Percentiles rank a stretch among this genome's conserved stretches.
Conservation (phyloP, 1,140 invertebrate genomes). For the Zaprionus tsacasi region DNA sequence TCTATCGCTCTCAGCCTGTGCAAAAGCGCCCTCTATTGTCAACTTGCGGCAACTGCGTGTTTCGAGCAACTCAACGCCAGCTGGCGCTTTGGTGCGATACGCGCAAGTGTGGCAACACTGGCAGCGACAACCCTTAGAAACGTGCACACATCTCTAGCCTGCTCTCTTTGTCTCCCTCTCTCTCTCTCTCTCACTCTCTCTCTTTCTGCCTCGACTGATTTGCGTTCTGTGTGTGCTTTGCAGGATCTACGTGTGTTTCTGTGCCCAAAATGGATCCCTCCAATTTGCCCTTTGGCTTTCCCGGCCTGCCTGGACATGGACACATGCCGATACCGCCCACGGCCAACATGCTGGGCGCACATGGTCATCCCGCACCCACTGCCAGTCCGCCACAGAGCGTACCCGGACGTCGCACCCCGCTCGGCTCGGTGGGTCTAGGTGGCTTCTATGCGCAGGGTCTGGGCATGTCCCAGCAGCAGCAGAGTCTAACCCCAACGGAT, state of each 20-base stretch:
- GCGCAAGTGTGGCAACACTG: constrained; percentile 22
- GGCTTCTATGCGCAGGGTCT: constrained; percentile 90
- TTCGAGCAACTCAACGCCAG: background rate
- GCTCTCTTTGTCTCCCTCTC: background rate
- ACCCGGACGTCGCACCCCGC: constrained; percentile 87
- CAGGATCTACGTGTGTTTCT: constrained; percentile 22
- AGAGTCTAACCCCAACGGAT: constrained; percentile 87
- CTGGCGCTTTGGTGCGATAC: background rate
- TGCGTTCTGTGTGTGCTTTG: constrained; percentile 1
- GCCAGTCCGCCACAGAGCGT: constrained; percentile 83
- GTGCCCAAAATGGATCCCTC: constrained; percentile 73
- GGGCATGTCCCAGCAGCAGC: constrained; percentile 84
- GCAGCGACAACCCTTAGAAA: constrained; percentile 4
- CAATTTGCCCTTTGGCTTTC: constrained; percentile 78
- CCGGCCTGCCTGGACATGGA: constrained; percentile 72
- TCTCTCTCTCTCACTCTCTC: too few relatives aligned
- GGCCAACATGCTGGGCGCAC: constrained; percentile 70
- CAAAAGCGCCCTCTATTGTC: constrained; percentile 31
- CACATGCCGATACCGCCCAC: constrained; percentile 82
- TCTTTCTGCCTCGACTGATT: background rate
- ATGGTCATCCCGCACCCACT: constrained; percentile 74
- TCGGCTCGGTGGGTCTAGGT: constrained; percentile 92
- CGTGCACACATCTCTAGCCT: constrained; percentile 22
- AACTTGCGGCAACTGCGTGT: background rate
- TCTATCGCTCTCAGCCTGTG: background rate